A percentile compares a stretch with the other conserved stretches of the same genome.
phyloP scores from a whole-genome alignment of 35 echinoderm and acorn worm genomes.

The Lytechinus variegatus region DNA sequence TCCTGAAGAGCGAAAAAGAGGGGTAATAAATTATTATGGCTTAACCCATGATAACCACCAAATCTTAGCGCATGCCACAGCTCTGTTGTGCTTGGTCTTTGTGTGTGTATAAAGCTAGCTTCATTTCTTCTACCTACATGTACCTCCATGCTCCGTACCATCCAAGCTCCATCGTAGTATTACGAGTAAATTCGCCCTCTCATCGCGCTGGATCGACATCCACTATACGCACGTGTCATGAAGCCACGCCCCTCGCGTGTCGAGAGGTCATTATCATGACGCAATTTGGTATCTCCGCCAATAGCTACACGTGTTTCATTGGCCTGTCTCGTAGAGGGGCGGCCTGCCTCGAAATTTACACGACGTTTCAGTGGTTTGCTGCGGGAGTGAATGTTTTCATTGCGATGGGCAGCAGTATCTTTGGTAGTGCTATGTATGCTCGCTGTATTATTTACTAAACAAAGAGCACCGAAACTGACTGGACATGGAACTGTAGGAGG shows the following conservation, averaged over 20 bases:
- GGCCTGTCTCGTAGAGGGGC: not conserved
- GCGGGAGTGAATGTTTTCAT: not conserved
- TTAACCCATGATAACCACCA: not conserved
- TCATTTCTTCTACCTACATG: no score
- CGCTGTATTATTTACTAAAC: not conserved
- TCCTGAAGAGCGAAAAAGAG: not conserved
- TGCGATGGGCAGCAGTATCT: not conserved
- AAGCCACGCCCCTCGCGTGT: conserved; percentile 38
- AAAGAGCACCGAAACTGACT: not conserved
- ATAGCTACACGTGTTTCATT: conserved; percentile 12
- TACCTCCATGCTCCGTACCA: not conserved
- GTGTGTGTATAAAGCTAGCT: no score
- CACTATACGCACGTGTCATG: conserved; percentile 13
- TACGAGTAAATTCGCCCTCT: not conserved
- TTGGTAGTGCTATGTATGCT: not conserved
- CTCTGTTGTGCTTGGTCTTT: no score
- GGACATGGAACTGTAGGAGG: not conserved
- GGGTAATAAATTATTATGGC: not conserved
- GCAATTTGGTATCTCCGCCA: not conserved
- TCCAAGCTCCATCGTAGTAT: not conserved
- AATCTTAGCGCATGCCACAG: no score
- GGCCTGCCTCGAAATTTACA: not conserved
- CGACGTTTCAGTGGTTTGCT: conserved; percentile 4
- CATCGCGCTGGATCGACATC: not conserved
- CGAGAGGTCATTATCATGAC: conserved; percentile 45